Base-by-base conservation (phyloP, 2,888 invertebrate genomes). In the Erpobdella octoculata region DNA sequence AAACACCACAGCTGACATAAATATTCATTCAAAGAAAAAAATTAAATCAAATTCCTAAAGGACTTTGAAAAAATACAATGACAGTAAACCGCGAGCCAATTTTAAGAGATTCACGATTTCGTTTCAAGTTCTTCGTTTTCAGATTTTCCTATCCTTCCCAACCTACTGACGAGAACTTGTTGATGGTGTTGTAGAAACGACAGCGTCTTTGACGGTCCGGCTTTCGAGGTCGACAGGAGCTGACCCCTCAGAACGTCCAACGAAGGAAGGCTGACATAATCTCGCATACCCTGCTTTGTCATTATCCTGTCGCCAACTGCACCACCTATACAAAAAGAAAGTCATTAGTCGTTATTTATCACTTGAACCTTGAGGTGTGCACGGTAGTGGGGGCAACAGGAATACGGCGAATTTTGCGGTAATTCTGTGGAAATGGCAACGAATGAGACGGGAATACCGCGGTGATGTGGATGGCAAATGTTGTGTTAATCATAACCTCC, bases 251-350 rank as follows among this genome's bases (percentile, higher is more conserved):
- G 31, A 21, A 37, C 38, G 61, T 75, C 73, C 33, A 71, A 31
- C 6, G 59, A 41, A n/a, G 71, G 71, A 1, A 75, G 71, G 0
- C 31, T 58, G 1, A 73, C 73, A 15, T 66, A 72, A 18, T 72
- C 66, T 38, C 64, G 37, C 35, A 75, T 18, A 48, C 72, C 73
- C 5, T 70, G 71, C 15, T 61, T 71, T 4, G 71, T 73, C 53
- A 75, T 35, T n/a, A 75, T 62, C 28, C 53, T 67, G 37, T 74
- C 58, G 9, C 71, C 75, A 6, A 74, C 58, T 31, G 72, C 66
- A 31, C 75, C 75, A 38, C 75, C 75, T 75, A n/a, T 62, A 21
- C 61, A 41, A 58, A 38, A 37, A 59, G 18, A 38, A 72, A 36
- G 35, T 18, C 37, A 46, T n/a, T n/a, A n/a, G n/a, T n/a, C n/a